Conservation (phyloP, 2,888 invertebrate species). For the Creontiades dilutus region DNA sequence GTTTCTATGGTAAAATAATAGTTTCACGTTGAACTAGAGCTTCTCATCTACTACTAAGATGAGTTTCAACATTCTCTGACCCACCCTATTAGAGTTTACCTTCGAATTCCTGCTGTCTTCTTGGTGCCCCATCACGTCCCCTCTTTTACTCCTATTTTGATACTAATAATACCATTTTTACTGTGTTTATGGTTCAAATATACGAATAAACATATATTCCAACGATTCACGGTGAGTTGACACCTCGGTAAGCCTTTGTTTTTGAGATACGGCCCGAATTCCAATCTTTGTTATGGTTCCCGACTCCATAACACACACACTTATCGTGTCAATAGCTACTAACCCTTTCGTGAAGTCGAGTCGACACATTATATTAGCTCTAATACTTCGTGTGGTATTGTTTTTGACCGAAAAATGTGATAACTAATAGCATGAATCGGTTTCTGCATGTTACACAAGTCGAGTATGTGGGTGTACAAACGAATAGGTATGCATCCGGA, state of each 20-base stretch:
- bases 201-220: not conserved
- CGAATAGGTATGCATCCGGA: not conserved
- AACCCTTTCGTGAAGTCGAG: not conserved
- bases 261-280: conserved; percentile 47
- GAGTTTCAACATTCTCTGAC: not conserved
- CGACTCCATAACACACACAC: conserved; percentile 22
- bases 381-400: not conserved
- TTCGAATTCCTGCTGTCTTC: not conserved
- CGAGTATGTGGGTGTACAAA: conserved; percentile 25
- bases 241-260: not conserved
- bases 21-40: not conserved
- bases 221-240: not conserved
- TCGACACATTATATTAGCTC: not conserved
- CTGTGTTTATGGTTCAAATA: not conserved
- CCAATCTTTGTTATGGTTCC: conserved; percentile 60
- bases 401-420: not conserved
- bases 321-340: not conserved
- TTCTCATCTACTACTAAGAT: not conserved
- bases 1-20: not conserved
- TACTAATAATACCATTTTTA: not conserved
- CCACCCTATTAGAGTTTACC: not conserved
- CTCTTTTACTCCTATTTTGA: not conserved
- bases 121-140: not conserved
- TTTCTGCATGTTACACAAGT: not conserved
- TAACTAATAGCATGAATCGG: not conserved